Conservation (phyloP, 2,888 invertebrate species). For the Eristalis tenax region DNA sequence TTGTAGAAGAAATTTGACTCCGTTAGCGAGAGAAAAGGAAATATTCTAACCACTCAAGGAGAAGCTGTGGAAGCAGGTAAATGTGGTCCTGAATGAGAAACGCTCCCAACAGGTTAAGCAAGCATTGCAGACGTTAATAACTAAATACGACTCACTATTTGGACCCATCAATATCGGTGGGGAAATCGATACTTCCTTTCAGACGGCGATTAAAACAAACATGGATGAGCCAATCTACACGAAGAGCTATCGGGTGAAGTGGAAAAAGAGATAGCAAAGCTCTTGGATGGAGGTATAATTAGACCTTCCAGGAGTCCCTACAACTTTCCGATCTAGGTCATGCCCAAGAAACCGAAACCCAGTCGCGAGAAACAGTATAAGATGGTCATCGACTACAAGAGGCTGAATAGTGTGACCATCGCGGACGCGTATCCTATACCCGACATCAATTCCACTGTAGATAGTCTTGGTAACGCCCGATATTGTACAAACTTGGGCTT, state of each 20-base stretch:
- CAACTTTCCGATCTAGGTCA: not conserved
- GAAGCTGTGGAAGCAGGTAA: slow-evolving; percentile 25
- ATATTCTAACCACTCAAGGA: slow-evolving; percentile 25
- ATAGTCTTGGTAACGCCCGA: slow-evolving; percentile 19
- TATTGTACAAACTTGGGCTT: slow-evolving; percentile 39
- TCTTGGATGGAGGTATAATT: slow-evolving; percentile 19
- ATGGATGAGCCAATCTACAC: slow-evolving; percentile 56
- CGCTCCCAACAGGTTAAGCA: not conserved
- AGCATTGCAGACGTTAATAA: not conserved
- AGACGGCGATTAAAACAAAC: slow-evolving; percentile 53
- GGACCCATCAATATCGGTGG: slow-evolving; percentile 3
- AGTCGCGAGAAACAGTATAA: not conserved
- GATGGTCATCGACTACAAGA: not conserved
- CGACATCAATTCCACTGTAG: slow-evolving; percentile 25
- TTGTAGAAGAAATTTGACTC: not conserved
- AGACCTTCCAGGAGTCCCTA: slow-evolving; percentile 30
- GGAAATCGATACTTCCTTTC: slow-evolving; percentile 29
- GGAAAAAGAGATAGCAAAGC: slow-evolving; percentile 19
- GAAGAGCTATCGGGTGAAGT: slow-evolving; percentile 48
- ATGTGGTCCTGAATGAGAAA: slow-evolving; percentile 12
- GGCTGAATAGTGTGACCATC: slow-evolving; percentile 9
- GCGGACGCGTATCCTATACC: slow-evolving; percentile 6
- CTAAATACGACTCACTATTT: slow-evolving; percentile 3
- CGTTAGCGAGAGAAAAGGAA: not conserved
- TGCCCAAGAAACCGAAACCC: slow-evolving; percentile 30